These are phyloP conservation scores for Lasius fuliginosus DNA, from an alignment of 2,888 invertebrate genomes.

Conservation along the genomic window DNA sequence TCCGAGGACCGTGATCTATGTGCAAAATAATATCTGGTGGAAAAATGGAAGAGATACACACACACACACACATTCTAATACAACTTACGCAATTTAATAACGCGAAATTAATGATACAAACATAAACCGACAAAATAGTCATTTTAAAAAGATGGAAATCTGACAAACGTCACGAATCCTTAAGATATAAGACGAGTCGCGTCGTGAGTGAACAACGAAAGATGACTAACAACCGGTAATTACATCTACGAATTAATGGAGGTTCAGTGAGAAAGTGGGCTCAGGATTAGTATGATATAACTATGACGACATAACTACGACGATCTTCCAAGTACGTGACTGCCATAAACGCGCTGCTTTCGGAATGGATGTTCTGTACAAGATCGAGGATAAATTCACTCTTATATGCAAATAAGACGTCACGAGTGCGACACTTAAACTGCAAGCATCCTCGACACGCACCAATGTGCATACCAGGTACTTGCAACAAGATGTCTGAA, in stretches of 20 bases:
- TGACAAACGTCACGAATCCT: neutral
- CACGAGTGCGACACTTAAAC: constrained; percentile 71
- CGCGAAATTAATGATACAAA: constrained; percentile 35
- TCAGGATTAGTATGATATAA: constrained; percentile 35
- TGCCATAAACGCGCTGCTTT: constrained; percentile 43
- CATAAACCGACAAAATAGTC: neutral
- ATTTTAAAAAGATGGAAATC: neutral
- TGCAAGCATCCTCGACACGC: constrained; percentile 57
- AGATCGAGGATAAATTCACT: constrained; percentile 74
- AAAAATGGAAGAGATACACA: neutral
- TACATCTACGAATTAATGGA: constrained; percentile 57
- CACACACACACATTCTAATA: constrained; percentile 26
- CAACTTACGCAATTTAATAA: constrained; percentile 34
- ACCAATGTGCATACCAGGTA: constrained; percentile 64
- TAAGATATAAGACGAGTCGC: neutral
- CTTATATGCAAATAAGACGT: constrained; percentile 76
- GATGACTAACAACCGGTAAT: constrained; percentile 40
- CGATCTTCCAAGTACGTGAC: constrained; percentile 69
- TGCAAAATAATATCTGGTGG: constrained; percentile 38
- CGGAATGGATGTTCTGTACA: constrained; percentile 33
- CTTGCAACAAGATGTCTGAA: constrained; percentile 63
- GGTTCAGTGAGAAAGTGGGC: neutral
- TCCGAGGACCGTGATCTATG: constrained; percentile 25
- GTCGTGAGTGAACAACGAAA: too few species aligned
- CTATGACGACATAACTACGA: constrained; percentile 62